Evolutionary conservation across 1,140 invertebrate genomes (phyloP).

Genomic region (Dryas iulia): DNA sequence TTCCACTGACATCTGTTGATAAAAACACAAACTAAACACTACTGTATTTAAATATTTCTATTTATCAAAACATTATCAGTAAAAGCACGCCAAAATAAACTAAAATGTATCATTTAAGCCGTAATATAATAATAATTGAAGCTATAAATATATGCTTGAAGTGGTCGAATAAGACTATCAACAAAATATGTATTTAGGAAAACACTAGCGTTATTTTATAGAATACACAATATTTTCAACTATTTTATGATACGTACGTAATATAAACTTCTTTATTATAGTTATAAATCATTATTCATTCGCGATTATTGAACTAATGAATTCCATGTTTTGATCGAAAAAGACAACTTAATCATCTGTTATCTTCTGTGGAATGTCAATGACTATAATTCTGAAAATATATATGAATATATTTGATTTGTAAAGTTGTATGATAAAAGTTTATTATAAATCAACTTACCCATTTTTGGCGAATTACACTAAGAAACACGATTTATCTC

Average conservation of each 20-base stretch:
- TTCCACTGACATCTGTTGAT: slow-evolving; percentile 13
- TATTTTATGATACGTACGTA: background rate
- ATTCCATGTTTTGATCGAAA: slow-evolving; percentile 31
- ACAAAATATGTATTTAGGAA: background rate
- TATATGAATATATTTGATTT: background rate
- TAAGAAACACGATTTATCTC: slow-evolving; percentile 45
- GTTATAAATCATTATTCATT: background rate
- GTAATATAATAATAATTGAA: background rate
- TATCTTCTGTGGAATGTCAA: slow-evolving; percentile 23
- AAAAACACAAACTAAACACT: slow-evolving; percentile 2
- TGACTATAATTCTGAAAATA: background rate
- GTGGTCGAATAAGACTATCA: background rate
- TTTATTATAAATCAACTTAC: slow-evolving; percentile 43
- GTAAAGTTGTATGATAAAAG: background rate
- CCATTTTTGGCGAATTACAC: slow-evolving; percentile 51
- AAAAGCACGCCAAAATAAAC: background rate
- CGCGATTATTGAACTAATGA: slow-evolving; percentile 15
- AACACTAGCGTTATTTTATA: background rate
- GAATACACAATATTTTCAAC: background rate
- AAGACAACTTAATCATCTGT: slow-evolving; percentile 34
- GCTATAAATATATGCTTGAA: background rate
- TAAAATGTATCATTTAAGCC: background rate
- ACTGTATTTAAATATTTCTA: background rate
- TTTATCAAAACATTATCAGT: background rate
- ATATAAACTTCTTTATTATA: background rate